Base-by-base conservation (phyloP, 2,888 invertebrate genomes). In the Caenorhabditis wallacei region DNA sequence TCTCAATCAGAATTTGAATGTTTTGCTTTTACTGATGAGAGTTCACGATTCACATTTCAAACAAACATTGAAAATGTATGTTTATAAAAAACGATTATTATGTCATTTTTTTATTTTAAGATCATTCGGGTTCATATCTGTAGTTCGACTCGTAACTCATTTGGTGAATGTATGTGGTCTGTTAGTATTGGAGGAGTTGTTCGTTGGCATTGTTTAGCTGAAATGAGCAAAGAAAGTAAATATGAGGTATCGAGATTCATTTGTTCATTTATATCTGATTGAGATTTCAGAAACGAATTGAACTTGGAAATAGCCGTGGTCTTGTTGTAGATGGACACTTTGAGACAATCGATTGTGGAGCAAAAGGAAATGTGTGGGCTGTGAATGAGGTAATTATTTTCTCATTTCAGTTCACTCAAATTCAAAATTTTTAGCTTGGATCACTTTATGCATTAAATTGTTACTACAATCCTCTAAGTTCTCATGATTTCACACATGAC, bases 271-370 rank as follows among this genome's bases (percentile, higher is more conserved):
- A n/a, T n/a, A 24, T 18, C 10, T 11, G 8, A n/a, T 20, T 8
- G n/a, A 43, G 5, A 30, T 8, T 59, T 24, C 30, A 84, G 72
- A 61, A 69, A 20, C 22, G 43, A 16, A 71, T 79, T 2, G 71
- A 64, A 35, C 30, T 54, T 8, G 71, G 61, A 22, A 63, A 48
- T 20, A 35, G 43, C 10, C 46, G 71, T 43, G 70, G 78, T 13
- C 64, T 87, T n/a, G 30, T 54, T 24, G 66, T 85, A 1, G 74
- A 75, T 4, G 87, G 87, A 20, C 48, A 79, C 37, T 85, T 87
- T 35, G 43, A 79, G 8, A 35, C 13, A 1, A 76, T 87, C 16
- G 84, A 84, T n/a, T 80, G 82, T 40, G 87, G 87, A 18, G 74
- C 51, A 0, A 64, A 82, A 26, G 53, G 81, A 18, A 40, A 78